These are phyloP conservation scores for Pseudomyrmex concolor DNA, from an alignment of 1,140 invertebrate genomes.

Conservation along the genomic window DNA sequence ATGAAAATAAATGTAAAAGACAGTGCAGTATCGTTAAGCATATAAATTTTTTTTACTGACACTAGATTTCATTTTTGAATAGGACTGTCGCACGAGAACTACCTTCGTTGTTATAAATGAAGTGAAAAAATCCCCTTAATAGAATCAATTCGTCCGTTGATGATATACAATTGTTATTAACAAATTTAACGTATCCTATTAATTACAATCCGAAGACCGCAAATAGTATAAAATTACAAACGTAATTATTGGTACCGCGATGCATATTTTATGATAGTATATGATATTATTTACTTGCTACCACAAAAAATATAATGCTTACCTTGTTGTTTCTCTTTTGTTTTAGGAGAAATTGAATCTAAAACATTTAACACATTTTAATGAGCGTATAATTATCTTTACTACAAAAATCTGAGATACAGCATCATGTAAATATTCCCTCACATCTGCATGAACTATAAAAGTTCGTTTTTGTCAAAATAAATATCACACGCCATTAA, in stretches of 20 bases:
- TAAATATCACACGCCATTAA: slow-evolving; percentile 55
- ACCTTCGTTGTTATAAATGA: too few species aligned
- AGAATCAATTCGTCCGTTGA: neutral
- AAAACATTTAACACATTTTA: slow-evolving; percentile 40
- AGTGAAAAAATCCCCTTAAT: too few species aligned
- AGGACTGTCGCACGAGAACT: too few species aligned
- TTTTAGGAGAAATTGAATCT: slow-evolving; percentile 38
- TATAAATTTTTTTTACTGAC: too few species aligned
- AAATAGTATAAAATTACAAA: slow-evolving; percentile 52
- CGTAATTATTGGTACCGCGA: slow-evolving; percentile 63
- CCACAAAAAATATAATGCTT: slow-evolving; percentile 18
- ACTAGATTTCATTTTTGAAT: too few species aligned
- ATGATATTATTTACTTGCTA: neutral
- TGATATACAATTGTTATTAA: slow-evolving; percentile 7
- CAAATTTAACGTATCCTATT: neutral
- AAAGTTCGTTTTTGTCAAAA: slow-evolving; percentile 42
- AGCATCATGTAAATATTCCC: slow-evolving; percentile 54
- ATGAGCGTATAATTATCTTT: slow-evolving; percentile 42
- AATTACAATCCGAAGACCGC: slow-evolving; percentile 12
- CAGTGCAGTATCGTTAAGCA: too few species aligned
- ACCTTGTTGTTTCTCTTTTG: slow-evolving; percentile 25
- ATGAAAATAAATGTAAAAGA: too few species aligned
- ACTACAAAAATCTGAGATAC: slow-evolving; percentile 57
- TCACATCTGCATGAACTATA: slow-evolving; percentile 32
- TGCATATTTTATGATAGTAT: slow-evolving; percentile 36